A percentile compares a stretch with the other conserved stretches of the same genome.
Conservation (phyloP, 2,797 vertebrate genomes). For the Coranthus polyacanthus region DNA sequence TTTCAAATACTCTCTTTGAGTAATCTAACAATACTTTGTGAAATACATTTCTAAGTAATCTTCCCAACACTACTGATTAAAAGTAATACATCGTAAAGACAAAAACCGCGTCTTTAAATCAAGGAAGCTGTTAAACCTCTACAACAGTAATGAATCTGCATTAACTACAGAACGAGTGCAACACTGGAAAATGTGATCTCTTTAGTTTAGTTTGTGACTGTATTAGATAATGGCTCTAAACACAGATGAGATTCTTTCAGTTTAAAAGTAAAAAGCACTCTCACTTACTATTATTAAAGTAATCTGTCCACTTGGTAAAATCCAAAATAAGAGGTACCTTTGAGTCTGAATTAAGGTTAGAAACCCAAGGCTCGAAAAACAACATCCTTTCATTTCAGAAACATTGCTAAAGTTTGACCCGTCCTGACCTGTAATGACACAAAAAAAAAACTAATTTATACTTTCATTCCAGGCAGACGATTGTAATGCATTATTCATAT, state of each 20-base stretch:
- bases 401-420: not conserved
- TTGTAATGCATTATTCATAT: conserved; percentile 41
- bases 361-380: conserved; percentile 2
- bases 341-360: conserved; percentile 1
- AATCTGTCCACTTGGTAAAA: not conserved
- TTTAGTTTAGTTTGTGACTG: too few species aligned
- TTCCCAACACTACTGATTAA: too few species aligned
- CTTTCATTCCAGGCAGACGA: conserved; percentile 11
- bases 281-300: too few species aligned
- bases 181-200: too few species aligned
- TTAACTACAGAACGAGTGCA: too few species aligned
- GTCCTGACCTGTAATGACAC: conserved; percentile 1
- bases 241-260: not conserved
- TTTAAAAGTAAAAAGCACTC: not conserved
- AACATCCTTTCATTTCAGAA: conserved; percentile 11
- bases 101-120: too few species aligned
- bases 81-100: too few species aligned
- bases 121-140: too few species aligned
- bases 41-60: too few species aligned
- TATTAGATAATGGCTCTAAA: not conserved
- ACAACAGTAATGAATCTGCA: too few species aligned
- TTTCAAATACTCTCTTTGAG: too few species aligned
- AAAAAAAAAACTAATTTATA: conserved; percentile 14
- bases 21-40: too few species aligned
- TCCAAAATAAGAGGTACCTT: conserved; percentile 4